Base-by-base conservation (phyloP, 2,888 invertebrate genomes). In the Diabrotica balteata region DNA sequence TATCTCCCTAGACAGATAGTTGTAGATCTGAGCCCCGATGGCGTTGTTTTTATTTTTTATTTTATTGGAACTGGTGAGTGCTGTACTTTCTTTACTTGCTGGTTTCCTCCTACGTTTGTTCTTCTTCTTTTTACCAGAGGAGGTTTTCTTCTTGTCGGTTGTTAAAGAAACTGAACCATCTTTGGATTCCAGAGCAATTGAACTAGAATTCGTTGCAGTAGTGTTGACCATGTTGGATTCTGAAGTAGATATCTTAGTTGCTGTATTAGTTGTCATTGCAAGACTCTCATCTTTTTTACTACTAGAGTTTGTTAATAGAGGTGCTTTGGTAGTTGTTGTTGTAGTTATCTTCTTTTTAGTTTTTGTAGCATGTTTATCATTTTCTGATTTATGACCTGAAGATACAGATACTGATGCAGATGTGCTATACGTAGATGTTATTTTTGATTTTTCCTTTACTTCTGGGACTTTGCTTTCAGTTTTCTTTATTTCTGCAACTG, bases 1-100 rank as follows among this genome's bases (percentile, higher is more conserved):
- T 0, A 93, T 90, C 85, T 93, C 93, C 75, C 93, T 86, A 4
- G 92, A 91, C 51, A 93, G 83, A 77, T 91, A 93, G 77, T 91
- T 93, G 78, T 93, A 93, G 43, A 93, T 88, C 80, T 92, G 90
- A 0, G 92, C 90, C 8, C 90, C 88, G 0, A 93, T 86, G 1
- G 91, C 90, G 64, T 91, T 88, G 52, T 85, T 85, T 74, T 82
- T 82, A 3, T 77, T 73, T 47, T 79, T 76, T 69, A 81, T 80
- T 0, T 78, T 80, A 65, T 74, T 10, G 72, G 77, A 69, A 67
- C 78, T 83, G 9, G 58, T 46, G 9, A 54, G 63, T n/a, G 64
- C 67, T 46, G 58, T 71, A 54, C 63, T 68, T 72, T 85, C 85
- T 17, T 84, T 82, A 76, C 87, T 86, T 0, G 86, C 86, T 10